A percentile compares a stretch with the other conserved stretches of the same genome.
phyloP scores from a whole-genome alignment of 2,888 invertebrate genomes.

The Euzetes globulus region DNA sequence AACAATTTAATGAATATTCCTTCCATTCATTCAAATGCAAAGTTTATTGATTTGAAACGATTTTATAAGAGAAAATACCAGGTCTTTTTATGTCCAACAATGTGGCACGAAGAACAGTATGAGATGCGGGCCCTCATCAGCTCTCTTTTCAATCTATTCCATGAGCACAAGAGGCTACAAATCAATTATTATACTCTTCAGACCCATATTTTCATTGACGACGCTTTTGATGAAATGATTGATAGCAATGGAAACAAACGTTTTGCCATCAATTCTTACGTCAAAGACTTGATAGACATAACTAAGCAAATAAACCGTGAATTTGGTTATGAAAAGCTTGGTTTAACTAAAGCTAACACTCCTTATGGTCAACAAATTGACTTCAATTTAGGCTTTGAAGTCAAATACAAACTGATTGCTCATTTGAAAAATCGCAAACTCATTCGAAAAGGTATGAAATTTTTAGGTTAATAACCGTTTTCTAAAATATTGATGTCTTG shows the following conservation, averaged over 20 bases:
- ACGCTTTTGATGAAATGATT: not conserved
- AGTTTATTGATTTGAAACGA: not conserved
- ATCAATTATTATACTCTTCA: not conserved
- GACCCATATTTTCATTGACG: conserved; percentile 21
- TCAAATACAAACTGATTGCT: not conserved
- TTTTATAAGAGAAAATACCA: not conserved
- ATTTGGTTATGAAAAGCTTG: not conserved
- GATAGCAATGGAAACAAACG: conserved; percentile 4
- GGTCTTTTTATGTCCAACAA: conserved; percentile 4
- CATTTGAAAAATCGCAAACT: conserved; percentile 17
- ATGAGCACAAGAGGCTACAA: not conserved
- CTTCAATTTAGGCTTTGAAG: not conserved
- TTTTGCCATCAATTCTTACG: conserved; percentile 1
- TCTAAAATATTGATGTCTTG: not conserved
- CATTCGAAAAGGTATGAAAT: conserved; percentile 10
- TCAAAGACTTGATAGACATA: not conserved
- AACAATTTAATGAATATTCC: not conserved
- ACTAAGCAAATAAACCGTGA: conserved; percentile 1
- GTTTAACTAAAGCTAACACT: not conserved
- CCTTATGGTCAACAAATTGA: conserved; percentile 20
- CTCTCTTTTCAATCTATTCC: not conserved
- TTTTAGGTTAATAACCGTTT: not conserved
- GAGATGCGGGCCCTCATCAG: conserved; percentile 17
- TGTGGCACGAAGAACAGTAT: conserved; percentile 16
- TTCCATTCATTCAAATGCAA: not conserved